Evolutionary conservation across 2,888 invertebrate genomes (phyloP).

Genomic region (Lepidochrysops patricia): DNA sequence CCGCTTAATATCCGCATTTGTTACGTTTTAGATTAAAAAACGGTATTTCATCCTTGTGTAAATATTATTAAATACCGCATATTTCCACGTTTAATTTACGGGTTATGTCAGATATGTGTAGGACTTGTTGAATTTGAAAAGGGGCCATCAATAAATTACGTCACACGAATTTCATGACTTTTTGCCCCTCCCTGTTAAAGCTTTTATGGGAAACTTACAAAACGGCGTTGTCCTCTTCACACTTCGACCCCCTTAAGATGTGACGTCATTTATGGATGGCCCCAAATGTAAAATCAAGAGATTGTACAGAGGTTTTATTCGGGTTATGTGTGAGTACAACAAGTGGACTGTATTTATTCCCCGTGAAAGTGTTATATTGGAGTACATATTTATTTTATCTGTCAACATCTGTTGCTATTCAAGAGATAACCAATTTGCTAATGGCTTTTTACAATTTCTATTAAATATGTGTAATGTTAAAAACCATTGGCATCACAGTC

Average conservation of each 20-base stretch:
- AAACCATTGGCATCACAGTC: too few relatives aligned
- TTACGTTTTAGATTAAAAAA: not conserved
- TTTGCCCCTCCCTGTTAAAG: too few relatives aligned
- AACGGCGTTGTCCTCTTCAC: too few relatives aligned
- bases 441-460: too few relatives aligned
- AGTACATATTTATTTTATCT: conserved; percentile 10
- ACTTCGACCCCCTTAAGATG: too few relatives aligned
- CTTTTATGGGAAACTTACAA: too few relatives aligned
- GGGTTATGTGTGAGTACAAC: not conserved
- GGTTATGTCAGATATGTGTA: conserved; percentile 1
- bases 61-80: not conserved
- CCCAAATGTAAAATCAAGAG: conserved; percentile 6
- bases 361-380: conserved; percentile 3
- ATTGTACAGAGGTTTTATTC: conserved; percentile 10
- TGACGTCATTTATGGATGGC: too few relatives aligned
- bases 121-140: conserved; percentile 10
- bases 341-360: conserved; percentile 11
- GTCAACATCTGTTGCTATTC: not conserved
- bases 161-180: too few relatives aligned
- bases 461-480: too few relatives aligned
- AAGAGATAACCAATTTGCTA: too few relatives aligned
- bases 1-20: not conserved
- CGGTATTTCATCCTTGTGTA: conserved; percentile 7
- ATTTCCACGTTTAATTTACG: conserved; percentile 2
- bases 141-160: too few relatives aligned